Evolutionary conservation across 2,797 vertebrate species (phyloP).

Genomic region (Numenius phaeopus): DNA sequence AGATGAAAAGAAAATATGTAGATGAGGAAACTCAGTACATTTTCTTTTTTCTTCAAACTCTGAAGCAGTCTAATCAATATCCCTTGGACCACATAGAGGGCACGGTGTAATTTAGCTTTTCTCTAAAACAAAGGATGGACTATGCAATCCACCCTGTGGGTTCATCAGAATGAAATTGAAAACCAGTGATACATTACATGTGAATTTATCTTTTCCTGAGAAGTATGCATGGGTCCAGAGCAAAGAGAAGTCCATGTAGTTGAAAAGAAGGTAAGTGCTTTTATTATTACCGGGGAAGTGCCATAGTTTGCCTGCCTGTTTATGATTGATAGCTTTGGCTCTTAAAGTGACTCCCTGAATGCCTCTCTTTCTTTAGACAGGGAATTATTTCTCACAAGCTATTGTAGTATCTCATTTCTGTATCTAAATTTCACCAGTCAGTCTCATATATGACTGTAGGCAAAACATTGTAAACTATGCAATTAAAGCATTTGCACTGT

Average conservation of each 20-base stretch:
- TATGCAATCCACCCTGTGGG: background rate
- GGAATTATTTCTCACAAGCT: background rate
- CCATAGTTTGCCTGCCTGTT: background rate
- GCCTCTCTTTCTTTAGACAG: background rate
- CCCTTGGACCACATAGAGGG: background rate
- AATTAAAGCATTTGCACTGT: background rate
- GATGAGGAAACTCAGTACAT: background rate
- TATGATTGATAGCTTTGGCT: background rate
- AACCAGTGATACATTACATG: slow-evolving; percentile 7
- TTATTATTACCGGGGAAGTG: background rate
- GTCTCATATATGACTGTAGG: background rate
- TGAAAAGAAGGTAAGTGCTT: background rate
- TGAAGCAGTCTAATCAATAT: slow-evolving; percentile 4
- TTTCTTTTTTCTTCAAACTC: background rate
- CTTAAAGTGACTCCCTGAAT: background rate
- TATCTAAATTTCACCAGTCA: background rate
- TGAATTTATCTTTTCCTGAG: slow-evolving; percentile 33
- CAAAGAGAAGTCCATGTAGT: background rate
- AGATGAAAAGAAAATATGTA: slow-evolving; percentile 3
- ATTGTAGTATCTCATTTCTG: background rate
- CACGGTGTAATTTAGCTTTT: background rate
- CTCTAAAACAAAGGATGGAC: slow-evolving; percentile 28
- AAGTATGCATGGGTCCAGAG: background rate
- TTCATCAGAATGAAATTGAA: slow-evolving; percentile 23
- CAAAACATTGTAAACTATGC: background rate